phyloP scores from a whole-genome alignment of 2,113 vertebrate species.

The Xenopus borealis region DNA sequence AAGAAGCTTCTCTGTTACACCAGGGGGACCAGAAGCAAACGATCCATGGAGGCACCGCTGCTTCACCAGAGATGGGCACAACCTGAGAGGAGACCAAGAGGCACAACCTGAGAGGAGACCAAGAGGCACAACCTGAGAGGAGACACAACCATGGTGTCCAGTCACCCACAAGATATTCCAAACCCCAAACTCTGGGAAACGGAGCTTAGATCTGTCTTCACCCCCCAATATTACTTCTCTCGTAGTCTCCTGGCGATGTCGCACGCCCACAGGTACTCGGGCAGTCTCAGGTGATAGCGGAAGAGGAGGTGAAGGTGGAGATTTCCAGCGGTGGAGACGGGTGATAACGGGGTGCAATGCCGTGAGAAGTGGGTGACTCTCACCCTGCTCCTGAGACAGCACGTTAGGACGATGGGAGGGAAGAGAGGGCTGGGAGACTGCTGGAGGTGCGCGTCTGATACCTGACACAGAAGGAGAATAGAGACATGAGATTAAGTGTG shows the following conservation, averaged over 20 bases:
- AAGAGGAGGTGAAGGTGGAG: constrained; percentile 67
- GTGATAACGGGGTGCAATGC: constrained; percentile 48
- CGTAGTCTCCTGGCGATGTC: constrained; percentile 49
- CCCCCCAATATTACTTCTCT: constrained; percentile 55
- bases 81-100: constrained; percentile 2
- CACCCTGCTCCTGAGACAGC: constrained; percentile 72
- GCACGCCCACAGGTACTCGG: constrained; percentile 73
- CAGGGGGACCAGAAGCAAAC: constrained; percentile 43
- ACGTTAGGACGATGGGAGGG: constrained; percentile 67
- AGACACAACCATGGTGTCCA: too few species aligned
- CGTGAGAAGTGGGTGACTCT: constrained; percentile 71
- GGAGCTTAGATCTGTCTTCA: too few species aligned
- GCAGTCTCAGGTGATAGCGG: constrained; percentile 63
- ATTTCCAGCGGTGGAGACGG: constrained; percentile 46
- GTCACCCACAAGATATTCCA: too few species aligned
- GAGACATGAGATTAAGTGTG: too few species aligned
- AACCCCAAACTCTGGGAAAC: too few species aligned
- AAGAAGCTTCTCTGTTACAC: constrained; percentile 65
- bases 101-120: too few species aligned
- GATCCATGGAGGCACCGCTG: not conserved
- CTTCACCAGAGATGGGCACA: constrained; percentile 47
- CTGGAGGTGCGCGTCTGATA: constrained; percentile 76
- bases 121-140: too few species aligned
- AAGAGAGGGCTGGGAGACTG: constrained; percentile 64
- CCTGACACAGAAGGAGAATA: constrained; percentile 52